Percentiles rank a stretch among this genome's conserved stretches.
These are phyloP conservation scores for Allacma fusca DNA, from an alignment of 2,888 invertebrate genomes.

Conservation along the genomic window DNA sequence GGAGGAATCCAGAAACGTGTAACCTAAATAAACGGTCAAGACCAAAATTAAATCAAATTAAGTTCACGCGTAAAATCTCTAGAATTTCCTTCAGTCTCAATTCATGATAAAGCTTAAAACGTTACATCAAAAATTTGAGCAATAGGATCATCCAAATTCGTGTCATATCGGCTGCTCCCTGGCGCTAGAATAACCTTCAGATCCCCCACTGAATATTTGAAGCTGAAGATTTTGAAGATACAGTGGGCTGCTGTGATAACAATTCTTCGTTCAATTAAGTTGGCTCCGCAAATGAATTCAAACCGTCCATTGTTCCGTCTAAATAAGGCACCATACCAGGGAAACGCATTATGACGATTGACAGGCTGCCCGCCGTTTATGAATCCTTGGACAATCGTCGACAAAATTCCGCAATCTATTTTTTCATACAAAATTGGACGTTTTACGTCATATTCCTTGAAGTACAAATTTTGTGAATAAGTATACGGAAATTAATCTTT, in stretches of 20 bases:
- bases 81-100: no score
- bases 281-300: slow-evolving; percentile 28
- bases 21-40: no score
- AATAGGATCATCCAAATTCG: slow-evolving; percentile 14
- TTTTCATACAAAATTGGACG: no score
- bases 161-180: neutral
- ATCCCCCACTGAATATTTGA: neutral
- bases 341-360: slow-evolving; percentile 29
- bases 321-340: slow-evolving; percentile 27
- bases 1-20: slow-evolving; percentile 4
- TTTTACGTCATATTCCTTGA: neutral
- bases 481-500: no score
- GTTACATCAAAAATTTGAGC: slow-evolving; percentile 28
- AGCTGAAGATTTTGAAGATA: neutral
- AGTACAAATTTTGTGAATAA: no score
- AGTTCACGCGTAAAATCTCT: no score
- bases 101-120: no score
- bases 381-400: slow-evolving; percentile 19
- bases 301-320: neutral
- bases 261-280: slow-evolving; percentile 22
- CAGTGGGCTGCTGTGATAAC: slow-evolving; percentile 29
- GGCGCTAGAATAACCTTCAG: slow-evolving; percentile 26
- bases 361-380: neutral
- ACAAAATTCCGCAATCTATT: slow-evolving; percentile 35
- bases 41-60: no score